Evolutionary conservation across 2,113 vertebrate genomes (phyloP), one percentile per base, ranked within the genome.

Genomic region (Nycticorax nycticorax): DNA sequence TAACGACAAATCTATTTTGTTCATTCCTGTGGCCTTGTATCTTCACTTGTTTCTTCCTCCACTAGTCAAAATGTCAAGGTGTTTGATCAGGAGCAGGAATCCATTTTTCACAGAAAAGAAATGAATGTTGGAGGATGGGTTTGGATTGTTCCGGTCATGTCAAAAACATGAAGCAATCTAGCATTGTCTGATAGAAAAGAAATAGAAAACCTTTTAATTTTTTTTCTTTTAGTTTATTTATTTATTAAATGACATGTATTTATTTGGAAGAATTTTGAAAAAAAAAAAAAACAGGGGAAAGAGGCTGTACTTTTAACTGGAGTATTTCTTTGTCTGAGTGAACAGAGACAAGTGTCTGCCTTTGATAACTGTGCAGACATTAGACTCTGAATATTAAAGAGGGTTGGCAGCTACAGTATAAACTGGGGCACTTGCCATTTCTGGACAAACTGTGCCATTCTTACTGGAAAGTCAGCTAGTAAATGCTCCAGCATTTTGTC

Each of bases 331-430:
- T 0, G n/a, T 53, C 48, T 91, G 67, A 91, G 41, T 94, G 95
- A 97, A 78, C 62, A 76, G n/a, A 79, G 97, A 97, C 86, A 97
- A 96, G 69, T 56, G 60, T 74, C 78, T 97, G 71, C 47, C 69
- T 97, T 96, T 94, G 75, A 94, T 92, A 97, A 92, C 59, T 94
- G 39, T 66, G 69, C 59, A 90, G 91, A 90, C 78, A 75, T 88
- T 93, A 95, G 53, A 73, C 32, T 78, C 39, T 94, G 92, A 97
- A 81, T 96, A 94, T 96, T 94, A 97, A 97, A 69, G 88, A 97
- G 95, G 47, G 37, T 88, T 97, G 93, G 72, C 85, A 96, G 80
- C 22, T 93, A 96, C 47, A 91, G 41, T 55, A 71, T 82, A 92
- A 88, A 93, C 67, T 92, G 71, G 86, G 43, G 57, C 62, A 52